Evolutionary conservation across 2,797 vertebrate genomes (phyloP).

Genomic region (Falco concolor): DNA sequence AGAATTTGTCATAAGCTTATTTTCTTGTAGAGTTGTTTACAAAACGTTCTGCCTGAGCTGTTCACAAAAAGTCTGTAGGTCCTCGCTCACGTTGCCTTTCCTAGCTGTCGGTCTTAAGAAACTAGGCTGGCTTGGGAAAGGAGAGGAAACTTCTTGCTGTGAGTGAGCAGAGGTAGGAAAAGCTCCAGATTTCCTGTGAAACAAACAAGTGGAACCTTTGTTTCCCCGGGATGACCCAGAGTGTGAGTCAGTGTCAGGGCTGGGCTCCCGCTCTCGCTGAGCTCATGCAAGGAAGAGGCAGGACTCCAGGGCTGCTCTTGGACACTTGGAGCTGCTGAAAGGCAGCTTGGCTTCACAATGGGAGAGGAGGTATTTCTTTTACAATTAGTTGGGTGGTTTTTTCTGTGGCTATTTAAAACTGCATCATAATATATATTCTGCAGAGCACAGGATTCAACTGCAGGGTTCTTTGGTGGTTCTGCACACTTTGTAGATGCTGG

Average conservation of each 20-base stretch:
- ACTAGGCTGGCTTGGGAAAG: background rate
- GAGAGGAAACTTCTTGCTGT: slow-evolving; percentile 58
- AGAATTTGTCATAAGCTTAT: background rate
- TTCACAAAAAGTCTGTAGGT: background rate
- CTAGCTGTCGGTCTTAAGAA: background rate
- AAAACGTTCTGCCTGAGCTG: background rate
- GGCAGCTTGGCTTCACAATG: slow-evolving; percentile 76
- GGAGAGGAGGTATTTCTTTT: slow-evolving; percentile 80
- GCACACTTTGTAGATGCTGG: background rate
- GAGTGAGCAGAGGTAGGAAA: slow-evolving; percentile 71
- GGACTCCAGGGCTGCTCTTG: slow-evolving; percentile 66
- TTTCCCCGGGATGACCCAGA: slow-evolving; percentile 75
- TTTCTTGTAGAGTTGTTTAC: background rate
- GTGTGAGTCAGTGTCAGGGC: slow-evolving; percentile 80
- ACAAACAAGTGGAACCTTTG: slow-evolving; percentile 80
- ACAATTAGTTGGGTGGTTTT: background rate
- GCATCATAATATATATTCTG: background rate
- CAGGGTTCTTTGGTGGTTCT: slow-evolving; percentile 6
- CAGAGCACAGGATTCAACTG: background rate
- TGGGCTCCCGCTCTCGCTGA: slow-evolving; percentile 67
- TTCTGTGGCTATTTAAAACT: background rate
- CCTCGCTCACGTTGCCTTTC: background rate
- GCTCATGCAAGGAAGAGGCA: slow-evolving; percentile 77
- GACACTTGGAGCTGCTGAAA: slow-evolving; percentile 70
- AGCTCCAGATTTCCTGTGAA: slow-evolving; percentile 76